Base-by-base conservation (phyloP, 2,113 vertebrate genomes). In the Aramus guarauna region DNA sequence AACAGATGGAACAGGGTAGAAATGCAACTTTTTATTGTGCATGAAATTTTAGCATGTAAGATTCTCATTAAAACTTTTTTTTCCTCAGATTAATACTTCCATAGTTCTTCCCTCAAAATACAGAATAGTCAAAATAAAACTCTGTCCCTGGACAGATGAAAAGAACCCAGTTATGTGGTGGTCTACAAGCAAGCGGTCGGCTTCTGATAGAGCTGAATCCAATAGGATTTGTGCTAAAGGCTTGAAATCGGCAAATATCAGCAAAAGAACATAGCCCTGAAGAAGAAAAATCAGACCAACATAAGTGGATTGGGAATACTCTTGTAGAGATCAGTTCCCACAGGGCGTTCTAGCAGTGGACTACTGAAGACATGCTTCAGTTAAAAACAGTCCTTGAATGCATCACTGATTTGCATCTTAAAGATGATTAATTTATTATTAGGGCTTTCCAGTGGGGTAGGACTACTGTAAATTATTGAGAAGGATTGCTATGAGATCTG, bases 401-500 rank as follows among this genome's bases (percentile, higher is more conserved):
- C 21, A 41, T 76, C 9, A 34, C 20, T 78, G 55, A 52, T 94
- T 88, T 88, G 17, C 63, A 69, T 89, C 45, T 88, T 91, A 69
- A 91, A 86, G 16, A 89, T 80, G 9, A 76, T 86, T 94, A 80
- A 85, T 88, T 94, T 48, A 86, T 96, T 67, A 64, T 86, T 83
- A 79, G 30, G 11, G 9, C 19, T 86, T 92, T 91, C 45, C 62
- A 60, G 53, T 34, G 27, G 5, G 7, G 4, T 59, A 56, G 18
- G 32, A 39, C 36, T 83, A 37, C 20, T 36, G 19, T 83, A 77
- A 94, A 92, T 94, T 88, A 72, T 76, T 92, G 68, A 94, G 80
- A 75, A 83, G 26, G 17, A 59, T n/a, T 68, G 13, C 34, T 64
- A 22, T 9, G 75, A 72, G 30, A 55, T n/a, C 30, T 74, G 45